Percentiles rank a stretch among this genome's conserved stretches.
These are phyloP conservation scores for Syrphus vitripennis DNA, from an alignment of 2,888 invertebrate genomes.

Conservation along the genomic window DNA sequence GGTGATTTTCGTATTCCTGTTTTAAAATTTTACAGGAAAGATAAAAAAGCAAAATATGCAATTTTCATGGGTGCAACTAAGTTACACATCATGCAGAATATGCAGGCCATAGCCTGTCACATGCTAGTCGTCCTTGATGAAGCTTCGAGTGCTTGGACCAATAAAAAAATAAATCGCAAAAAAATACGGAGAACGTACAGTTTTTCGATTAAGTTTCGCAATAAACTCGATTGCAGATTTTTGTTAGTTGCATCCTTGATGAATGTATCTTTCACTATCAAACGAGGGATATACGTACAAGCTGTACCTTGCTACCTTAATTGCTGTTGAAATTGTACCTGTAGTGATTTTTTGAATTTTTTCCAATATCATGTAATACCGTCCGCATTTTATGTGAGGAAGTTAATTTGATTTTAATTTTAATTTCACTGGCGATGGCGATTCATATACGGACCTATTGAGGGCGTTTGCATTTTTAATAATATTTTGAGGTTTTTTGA, in stretches of 20 bases:
- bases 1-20: not conserved
- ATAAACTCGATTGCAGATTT: conserved; percentile 42
- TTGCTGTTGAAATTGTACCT: conserved; percentile 44
- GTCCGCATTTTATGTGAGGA: conserved; percentile 3
- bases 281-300: conserved; percentile 27
- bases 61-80: not conserved
- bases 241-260: conserved; percentile 15
- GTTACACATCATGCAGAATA: not conserved
- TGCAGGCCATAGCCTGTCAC: not conserved
- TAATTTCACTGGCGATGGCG: not conserved
- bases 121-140: not conserved
- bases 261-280: conserved; percentile 31
- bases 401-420: conserved; percentile 50
- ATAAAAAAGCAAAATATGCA: not conserved
- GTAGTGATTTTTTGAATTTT: conserved; percentile 45
- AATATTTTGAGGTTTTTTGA: conserved; percentile 4
- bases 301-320: conserved; percentile 16
- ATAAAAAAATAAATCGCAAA: not conserved
- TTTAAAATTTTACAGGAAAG: not conserved
- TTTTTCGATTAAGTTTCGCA: conserved; percentile 59
- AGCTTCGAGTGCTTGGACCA: not conserved
- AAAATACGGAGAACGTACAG: not conserved
- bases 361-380: conserved; percentile 5
- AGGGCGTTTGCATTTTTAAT: not conserved
- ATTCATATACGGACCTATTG: conserved; percentile 1